A percentile compares a stretch with the other conserved stretches of the same genome.
Evolutionary conservation across 2,888 invertebrate species (phyloP).

Genomic region (Chesias legatella): DNA sequence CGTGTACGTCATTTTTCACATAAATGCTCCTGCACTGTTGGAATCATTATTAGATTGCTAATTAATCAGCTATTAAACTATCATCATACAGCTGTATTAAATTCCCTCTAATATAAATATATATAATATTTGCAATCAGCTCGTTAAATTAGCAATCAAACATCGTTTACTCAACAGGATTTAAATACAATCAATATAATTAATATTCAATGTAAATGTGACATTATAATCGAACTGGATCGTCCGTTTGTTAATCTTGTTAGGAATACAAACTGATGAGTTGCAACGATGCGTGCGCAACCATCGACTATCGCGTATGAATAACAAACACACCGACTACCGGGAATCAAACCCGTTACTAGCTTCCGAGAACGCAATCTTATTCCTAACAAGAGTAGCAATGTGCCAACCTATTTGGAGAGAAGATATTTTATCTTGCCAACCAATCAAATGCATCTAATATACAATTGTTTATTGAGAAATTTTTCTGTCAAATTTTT

Average conservation of each 20-base stretch:
- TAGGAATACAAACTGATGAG: slow-evolving; percentile 56
- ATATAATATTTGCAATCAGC: slow-evolving; percentile 2
- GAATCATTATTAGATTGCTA: slow-evolving; percentile 17
- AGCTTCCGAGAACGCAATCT: slow-evolving; percentile 54
- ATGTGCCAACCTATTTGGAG: slow-evolving; percentile 22
- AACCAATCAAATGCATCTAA: no score
- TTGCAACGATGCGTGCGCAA: slow-evolving; percentile 41
- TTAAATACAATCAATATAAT: slow-evolving; percentile 22
- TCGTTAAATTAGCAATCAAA: slow-evolving; percentile 18
- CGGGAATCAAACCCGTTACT: slow-evolving; percentile 47
- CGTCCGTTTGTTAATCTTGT: slow-evolving; percentile 67
- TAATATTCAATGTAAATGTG: slow-evolving; percentile 30
- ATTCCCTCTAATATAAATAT: no score
- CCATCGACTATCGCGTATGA: slow-evolving; percentile 55
- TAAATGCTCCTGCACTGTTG: slow-evolving; percentile 13
- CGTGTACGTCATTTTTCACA: slow-evolving; percentile 1
- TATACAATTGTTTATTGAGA: no score
- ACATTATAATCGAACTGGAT: slow-evolving; percentile 36
- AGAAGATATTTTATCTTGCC: no score
- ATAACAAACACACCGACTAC: slow-evolving; percentile 53
- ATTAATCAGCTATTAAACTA: slow-evolving; percentile 8
- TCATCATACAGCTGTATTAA: no score
- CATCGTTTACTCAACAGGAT: slow-evolving; percentile 17
- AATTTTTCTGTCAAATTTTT: no score
- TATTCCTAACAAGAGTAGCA: slow-evolving; percentile 74